phyloP scores from a whole-genome alignment of 2,113 vertebrate genomes.

The Cranoglanis bouderius region DNA sequence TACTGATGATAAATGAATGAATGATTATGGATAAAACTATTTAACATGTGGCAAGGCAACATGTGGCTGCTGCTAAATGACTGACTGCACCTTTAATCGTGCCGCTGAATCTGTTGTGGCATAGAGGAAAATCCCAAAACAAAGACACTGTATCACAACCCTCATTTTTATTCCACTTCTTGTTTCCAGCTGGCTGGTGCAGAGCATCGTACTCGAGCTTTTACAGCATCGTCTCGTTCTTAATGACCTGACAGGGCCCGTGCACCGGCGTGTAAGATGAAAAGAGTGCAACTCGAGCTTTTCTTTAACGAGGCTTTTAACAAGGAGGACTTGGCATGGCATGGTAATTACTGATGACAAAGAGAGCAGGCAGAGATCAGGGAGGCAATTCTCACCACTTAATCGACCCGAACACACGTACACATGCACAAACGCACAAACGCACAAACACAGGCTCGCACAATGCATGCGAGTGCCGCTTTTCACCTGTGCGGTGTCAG shows the following conservation, averaged over 20 bases:
- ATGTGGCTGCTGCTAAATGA: too few relatives aligned
- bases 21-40: background rate
- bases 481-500: constrained; percentile 38
- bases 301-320: constrained; percentile 47
- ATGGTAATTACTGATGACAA: constrained; percentile 41
- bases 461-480: constrained; percentile 16
- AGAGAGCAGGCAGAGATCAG: constrained; percentile 4
- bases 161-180: background rate
- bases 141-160: background rate
- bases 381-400: constrained; percentile 41
- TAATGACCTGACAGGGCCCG: constrained; percentile 24
- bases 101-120: background rate
- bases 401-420: constrained; percentile 1
- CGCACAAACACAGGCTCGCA: constrained; percentile 17
- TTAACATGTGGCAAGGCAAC: background rate
- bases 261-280: constrained; percentile 4
- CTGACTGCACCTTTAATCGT: background rate
- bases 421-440: constrained; percentile 20
- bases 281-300: background rate
- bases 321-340: constrained; percentile 32
- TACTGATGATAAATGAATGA: background rate
- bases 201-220: background rate
- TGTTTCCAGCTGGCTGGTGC: background rate
- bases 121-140: background rate
- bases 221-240: constrained; percentile 29